Evolutionary conservation across 2,797 vertebrate genomes (phyloP), one percentile per base, ranked within the genome.

Genomic region (Gymnothorax javanicus): DNA sequence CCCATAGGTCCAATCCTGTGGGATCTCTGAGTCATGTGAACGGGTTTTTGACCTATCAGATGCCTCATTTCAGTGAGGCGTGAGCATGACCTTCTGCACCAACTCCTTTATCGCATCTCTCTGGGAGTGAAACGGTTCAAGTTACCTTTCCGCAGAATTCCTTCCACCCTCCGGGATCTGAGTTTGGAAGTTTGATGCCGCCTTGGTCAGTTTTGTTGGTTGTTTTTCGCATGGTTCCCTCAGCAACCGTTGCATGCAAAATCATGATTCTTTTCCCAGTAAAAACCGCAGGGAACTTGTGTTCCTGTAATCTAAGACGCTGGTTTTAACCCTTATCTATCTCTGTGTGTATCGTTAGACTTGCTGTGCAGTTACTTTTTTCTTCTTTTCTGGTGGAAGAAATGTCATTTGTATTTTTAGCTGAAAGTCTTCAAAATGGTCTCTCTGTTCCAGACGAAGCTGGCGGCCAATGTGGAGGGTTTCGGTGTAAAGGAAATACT

Each of bases 401-500:
- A 67, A 69, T 67, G 64, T 84, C 84, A 67, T 84, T 33, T 69
- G 62, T 84, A 54, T 69, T 67, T 83, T 56, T 56, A 83, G 82
- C 57, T 83, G 27, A 83, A 83, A 83, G 82, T 84, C 64, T 84
- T 84, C 52, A 67, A 69, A 84, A 83, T 7, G 23, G 64, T 73
- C 43, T 60, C 85, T 69, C 7, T 1, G 25, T 0, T 43, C 54
- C n/a, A 54, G 60, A 11, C 27, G 15, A 25, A 75, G 20, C 8
- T 3, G n/a, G 77, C 59, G 43, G 84, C 54, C 52, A 25, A 20
- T 82, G 52, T 43, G 20, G 23, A 82, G 56, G 17, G 20, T 75
- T 71, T 88, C 84, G 11, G 43, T 50, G 62, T 82, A 54, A 73
- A 84, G 77, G 87, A 85, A 85, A 69, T 54, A 82, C 62, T 75